Evolutionary conservation across 1,140 invertebrate genomes (phyloP).

Genomic region (Schlechtendalia chinensis): DNA sequence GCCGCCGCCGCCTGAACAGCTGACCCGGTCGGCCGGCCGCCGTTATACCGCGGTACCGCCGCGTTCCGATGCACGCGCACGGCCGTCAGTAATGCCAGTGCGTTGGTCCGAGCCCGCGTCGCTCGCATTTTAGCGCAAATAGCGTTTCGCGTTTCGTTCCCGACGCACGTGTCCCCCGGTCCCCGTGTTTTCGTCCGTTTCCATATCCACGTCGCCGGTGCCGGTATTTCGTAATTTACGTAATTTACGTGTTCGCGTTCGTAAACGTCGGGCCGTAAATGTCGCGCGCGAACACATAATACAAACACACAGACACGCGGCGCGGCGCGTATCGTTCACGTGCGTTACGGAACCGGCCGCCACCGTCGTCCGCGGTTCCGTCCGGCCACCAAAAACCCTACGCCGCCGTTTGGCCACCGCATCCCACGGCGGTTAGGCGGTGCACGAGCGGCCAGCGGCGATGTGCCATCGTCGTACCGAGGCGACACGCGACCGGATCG

Average conservation of each 20-base stretch:
- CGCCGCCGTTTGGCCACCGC: too few species aligned
- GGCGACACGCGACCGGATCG: constrained; percentile 7
- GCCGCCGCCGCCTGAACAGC: too few species aligned
- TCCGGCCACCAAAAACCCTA: too few species aligned
- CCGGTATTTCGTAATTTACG: background rate
- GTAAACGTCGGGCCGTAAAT: background rate
- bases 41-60: constrained; percentile 1
- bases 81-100: constrained; percentile 38
- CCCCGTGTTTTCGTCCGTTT: too few species aligned
- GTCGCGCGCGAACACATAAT: background rate
- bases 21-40: too few species aligned
- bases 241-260: background rate
- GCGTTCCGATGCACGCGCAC: background rate
- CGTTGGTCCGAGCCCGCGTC: constrained; percentile 38
- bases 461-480: background rate
- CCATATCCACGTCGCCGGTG: background rate
- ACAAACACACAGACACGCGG: too few species aligned
- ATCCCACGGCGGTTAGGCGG: background rate
- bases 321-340: too few species aligned
- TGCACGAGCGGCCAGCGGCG: background rate
- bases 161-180: too few species aligned
- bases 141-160: background rate
- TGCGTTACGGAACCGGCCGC: too few species aligned
- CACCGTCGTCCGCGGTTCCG: too few species aligned
- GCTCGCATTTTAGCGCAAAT: constrained; percentile 42